A percentile compares a stretch with the other conserved stretches of the same genome.
Conservation (phyloP, 1,140 invertebrate genomes). For the Sycophila sp. region DNA sequence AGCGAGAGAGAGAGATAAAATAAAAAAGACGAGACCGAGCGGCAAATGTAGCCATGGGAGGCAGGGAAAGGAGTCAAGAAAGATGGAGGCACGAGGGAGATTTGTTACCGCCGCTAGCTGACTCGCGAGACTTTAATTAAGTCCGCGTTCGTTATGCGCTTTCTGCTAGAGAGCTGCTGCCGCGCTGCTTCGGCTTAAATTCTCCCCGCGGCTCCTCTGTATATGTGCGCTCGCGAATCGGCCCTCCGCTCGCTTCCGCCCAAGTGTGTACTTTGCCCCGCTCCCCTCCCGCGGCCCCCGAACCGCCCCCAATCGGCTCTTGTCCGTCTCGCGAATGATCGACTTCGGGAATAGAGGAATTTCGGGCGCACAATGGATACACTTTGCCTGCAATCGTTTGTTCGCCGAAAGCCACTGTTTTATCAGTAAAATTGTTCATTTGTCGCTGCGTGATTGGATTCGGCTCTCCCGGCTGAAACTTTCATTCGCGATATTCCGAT, state of each 20-base stretch:
- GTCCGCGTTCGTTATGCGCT: constrained; percentile 53
- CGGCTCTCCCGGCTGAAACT: too few species aligned
- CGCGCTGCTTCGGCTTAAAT: neutral
- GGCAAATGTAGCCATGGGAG: neutral
- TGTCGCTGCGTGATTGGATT: too few species aligned
- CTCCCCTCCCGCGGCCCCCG: neutral
- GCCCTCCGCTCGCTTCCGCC: neutral
- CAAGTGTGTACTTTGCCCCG: neutral
- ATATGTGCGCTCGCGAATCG: neutral
- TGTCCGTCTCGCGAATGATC: neutral
- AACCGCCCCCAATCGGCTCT: neutral
- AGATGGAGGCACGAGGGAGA: constrained; percentile 46
- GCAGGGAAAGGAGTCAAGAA: constrained; percentile 19
- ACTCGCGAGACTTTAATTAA: constrained; percentile 58
- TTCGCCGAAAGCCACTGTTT: too few species aligned
- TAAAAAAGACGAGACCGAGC: constrained; percentile 1
- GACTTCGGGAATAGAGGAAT: neutral
- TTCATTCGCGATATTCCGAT: too few species aligned
- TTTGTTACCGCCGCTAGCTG: constrained; percentile 50
- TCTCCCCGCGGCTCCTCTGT: neutral
- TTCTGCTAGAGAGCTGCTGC: constrained; percentile 35
- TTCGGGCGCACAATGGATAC: neutral
- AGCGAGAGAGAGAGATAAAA: too few species aligned
- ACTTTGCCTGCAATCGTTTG: neutral
- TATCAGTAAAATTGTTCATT: too few species aligned